Base-by-base conservation (phyloP, 2,797 vertebrate genomes). In the Streptopelia turtur region DNA sequence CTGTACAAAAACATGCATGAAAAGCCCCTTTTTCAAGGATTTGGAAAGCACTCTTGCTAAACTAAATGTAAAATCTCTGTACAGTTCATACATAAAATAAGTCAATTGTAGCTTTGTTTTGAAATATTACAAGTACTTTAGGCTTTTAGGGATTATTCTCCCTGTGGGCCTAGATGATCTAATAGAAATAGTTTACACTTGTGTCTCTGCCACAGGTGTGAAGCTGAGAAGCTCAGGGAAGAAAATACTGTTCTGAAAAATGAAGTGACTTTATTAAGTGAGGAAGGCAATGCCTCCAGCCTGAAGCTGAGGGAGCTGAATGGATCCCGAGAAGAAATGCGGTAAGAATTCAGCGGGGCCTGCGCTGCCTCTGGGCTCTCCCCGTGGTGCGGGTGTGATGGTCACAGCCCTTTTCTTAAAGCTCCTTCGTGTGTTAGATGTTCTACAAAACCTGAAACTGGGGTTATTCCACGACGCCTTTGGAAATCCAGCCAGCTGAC, bases 141-240 rank as follows among this genome's bases (percentile, higher is more conserved):
- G 31, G 52, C 31, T 7, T 31, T 45, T 6, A 53, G 59, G 37
- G 7, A 9, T n/a, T 92, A 5, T 52, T 12, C 2, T 22, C 5
- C 16, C 45, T 28, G 4, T 37, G 25, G 39, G 33, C 21, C 20
- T 27, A 3, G 49, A 1, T 3, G 8, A 60, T 3, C 5, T 3
- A 0, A 0, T 24, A 20, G 61, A 55, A 83, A 2, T 37, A 37
- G 24, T 23, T 92, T 66, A 94, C 84, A 65, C 45, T 35, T 47
- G 28, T 87, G 60, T 84, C 60, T 95, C 8, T 81, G 90, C 93
- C 79, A 6, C 83, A 99, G 99, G 90, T 98, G 97, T 33, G 98
- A 99, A 95, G 98, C 98, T 18, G 96, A 98, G 93, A 98, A 97
- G 76, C 98, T 99, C 37, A 97, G 98, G 31, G 98, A 98, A 65